phyloP scores from a whole-genome alignment of 2,113 vertebrate species.

The Oreamnos americanus region DNA sequence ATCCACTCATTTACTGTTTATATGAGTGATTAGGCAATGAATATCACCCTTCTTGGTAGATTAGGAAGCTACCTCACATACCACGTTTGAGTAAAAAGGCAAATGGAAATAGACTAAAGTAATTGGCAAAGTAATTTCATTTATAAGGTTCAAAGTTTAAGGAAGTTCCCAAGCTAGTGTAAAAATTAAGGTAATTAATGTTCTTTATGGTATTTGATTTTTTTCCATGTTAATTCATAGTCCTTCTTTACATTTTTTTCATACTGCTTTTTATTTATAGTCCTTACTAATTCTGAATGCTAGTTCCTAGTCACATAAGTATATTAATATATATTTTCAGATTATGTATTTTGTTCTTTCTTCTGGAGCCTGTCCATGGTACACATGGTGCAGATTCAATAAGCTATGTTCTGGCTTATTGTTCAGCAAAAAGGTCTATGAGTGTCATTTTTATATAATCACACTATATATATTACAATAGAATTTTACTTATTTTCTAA shows the following conservation, averaged over 20 bases:
- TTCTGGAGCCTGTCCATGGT: background rate
- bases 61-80: background rate
- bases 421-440: background rate
- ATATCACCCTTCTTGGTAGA: background rate
- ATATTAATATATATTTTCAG: background rate
- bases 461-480: background rate
- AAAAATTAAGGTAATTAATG: background rate
- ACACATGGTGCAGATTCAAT: background rate
- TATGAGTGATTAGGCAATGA: background rate
- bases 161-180: background rate
- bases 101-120: background rate
- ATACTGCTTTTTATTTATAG: background rate
- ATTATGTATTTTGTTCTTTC: background rate
- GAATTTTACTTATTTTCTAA: background rate
- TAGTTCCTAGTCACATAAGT: background rate
- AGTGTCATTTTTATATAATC: background rate
- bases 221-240: background rate
- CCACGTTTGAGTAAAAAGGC: background rate
- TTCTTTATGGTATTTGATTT: background rate
- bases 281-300: background rate
- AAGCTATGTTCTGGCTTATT: background rate
- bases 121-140: background rate
- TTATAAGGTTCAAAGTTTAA: background rate
- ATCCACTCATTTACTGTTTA: background rate
- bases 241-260: background rate